Conservation (phyloP, 92 coral and sea anemone genomes). For the Heliopora coerulea region DNA sequence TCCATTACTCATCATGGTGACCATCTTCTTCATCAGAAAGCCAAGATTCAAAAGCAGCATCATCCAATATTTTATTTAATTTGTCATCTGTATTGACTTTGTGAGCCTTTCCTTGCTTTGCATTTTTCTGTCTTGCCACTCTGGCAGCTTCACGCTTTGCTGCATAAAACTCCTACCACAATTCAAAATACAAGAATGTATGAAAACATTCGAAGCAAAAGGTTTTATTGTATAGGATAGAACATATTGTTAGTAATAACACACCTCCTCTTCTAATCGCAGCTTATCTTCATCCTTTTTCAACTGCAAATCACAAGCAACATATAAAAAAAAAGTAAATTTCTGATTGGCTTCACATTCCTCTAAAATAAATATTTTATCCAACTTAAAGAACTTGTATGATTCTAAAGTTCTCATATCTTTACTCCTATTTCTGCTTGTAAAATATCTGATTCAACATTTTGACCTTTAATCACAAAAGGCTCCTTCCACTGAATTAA, state of each 20-base stretch:
- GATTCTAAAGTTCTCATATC: too few species aligned
- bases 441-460: too few species aligned
- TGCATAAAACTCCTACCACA: constrained; percentile 68
- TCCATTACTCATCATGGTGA: constrained; percentile 57
- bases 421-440: too few species aligned
- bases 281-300: constrained; percentile 75
- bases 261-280: constrained; percentile 90
- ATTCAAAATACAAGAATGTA: neutral
- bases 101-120: neutral
- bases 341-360: too few species aligned
- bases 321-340: too few species aligned
- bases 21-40: constrained; percentile 75
- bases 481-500: too few species aligned
- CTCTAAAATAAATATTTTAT: too few species aligned
- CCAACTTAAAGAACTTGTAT: too few species aligned
- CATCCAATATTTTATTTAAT: constrained; percentile 50
- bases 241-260: too few species aligned
- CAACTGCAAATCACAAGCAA: constrained; percentile 41
- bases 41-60: constrained; percentile 73
- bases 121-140: constrained; percentile 74
- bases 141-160: constrained; percentile 88
- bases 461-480: too few species aligned
- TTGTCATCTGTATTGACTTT: constrained; percentile 13
- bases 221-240: too few species aligned
- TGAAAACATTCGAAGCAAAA: too few species aligned